Percentiles rank a stretch among this genome's conserved stretches.
phyloP scores from a whole-genome alignment of 2,797 vertebrate species.

The Acanthis flammea region DNA sequence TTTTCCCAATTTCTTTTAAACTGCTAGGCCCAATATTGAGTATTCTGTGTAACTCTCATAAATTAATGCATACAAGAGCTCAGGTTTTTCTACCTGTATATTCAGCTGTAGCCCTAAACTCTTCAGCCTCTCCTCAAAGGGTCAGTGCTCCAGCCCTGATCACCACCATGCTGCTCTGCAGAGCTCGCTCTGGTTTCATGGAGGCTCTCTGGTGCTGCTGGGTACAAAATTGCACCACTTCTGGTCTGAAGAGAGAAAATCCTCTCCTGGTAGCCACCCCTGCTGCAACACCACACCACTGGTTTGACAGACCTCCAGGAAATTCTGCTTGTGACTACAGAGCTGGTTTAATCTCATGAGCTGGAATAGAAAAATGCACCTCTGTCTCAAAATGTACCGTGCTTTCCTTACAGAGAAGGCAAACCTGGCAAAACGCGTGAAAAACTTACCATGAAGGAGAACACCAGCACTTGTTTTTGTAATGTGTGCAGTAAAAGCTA shows the following conservation, averaged over 20 bases:
- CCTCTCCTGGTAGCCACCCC: neutral
- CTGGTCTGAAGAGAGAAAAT: neutral
- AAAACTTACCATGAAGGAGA: neutral
- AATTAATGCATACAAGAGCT: neutral
- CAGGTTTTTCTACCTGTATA: neutral
- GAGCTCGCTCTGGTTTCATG: neutral
- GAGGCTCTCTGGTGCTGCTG: neutral
- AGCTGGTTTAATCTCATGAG: neutral
- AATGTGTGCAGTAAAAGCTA: neutral
- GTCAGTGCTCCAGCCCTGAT: neutral
- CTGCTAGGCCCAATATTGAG: neutral
- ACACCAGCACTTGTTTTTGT: neutral
- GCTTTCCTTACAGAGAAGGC: neutral
- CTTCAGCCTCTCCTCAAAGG: neutral
- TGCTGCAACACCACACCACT: accelerated
- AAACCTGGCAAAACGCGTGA: neutral
- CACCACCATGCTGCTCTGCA: accelerated
- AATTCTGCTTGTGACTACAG: neutral
- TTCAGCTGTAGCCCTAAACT: neutral
- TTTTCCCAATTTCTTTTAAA: neutral
- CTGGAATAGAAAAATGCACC: neutral
- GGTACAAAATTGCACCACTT: neutral
- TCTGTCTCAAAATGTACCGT: neutral
- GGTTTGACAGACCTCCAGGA: neutral
- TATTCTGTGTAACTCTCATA: neutral